Conservation (phyloP, 53 echinoderm and acorn worm genomes). For the Astropecten irregularis region DNA sequence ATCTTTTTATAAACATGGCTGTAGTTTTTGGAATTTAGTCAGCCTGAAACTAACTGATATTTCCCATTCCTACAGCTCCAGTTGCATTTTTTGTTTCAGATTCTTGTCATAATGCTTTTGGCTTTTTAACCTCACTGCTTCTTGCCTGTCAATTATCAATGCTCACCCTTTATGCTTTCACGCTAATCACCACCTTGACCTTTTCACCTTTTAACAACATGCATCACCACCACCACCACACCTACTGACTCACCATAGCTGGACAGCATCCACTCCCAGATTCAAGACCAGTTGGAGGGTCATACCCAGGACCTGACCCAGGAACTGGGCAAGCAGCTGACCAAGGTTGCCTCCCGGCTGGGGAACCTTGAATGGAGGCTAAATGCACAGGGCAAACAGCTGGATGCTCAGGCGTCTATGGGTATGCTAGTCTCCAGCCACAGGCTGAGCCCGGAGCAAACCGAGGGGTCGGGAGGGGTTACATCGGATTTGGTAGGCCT, state of each 20-base stretch:
- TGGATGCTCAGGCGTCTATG: constrained; percentile 46
- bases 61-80: too few species aligned
- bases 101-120: too few species aligned
- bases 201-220: too few species aligned
- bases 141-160: too few species aligned
- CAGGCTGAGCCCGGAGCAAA: neutral
- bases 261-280: constrained; percentile 42
- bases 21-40: too few species aligned
- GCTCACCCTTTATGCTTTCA: constrained; percentile 18
- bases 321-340: constrained; percentile 49
- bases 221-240: too few species aligned
- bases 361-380: constrained; percentile 46
- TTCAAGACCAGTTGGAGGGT: constrained; percentile 27
- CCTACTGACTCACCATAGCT: constrained; percentile 37
- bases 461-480: constrained; percentile 36
- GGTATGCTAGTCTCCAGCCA: constrained; percentile 21
- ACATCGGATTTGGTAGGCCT: constrained; percentile 25
- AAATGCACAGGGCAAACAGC: constrained; percentile 43
- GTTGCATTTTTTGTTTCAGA: too few species aligned
- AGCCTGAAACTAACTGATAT: too few species aligned
- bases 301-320: constrained; percentile 56
- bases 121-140: too few species aligned
- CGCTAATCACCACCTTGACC: constrained; percentile 27
- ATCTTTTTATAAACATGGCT: too few species aligned
- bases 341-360: constrained; percentile 35